phyloP scores from a whole-genome alignment of 1,140 invertebrate species.

The Drosophila navojoa region DNA sequence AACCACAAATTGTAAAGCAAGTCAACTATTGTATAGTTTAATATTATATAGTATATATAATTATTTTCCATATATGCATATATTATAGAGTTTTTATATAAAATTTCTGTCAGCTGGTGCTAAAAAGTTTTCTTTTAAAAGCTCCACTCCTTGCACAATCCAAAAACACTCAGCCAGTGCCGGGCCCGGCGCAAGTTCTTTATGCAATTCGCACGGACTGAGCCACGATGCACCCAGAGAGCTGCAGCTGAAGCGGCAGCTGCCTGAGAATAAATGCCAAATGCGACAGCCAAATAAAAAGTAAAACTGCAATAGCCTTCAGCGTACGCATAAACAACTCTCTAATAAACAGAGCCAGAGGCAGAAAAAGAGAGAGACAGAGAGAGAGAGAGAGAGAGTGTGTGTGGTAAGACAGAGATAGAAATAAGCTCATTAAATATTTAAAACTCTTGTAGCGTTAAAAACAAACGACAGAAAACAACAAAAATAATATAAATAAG shows the following conservation, averaged over 20 bases:
- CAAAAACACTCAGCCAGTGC: conserved; percentile 6
- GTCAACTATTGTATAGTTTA: no score
- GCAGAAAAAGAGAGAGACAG: neutral
- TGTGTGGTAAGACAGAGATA: neutral
- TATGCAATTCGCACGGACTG: conserved; percentile 17
- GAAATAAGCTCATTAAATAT: conserved; percentile 56
- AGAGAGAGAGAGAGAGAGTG: neutral
- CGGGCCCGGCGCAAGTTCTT: conserved; percentile 13
- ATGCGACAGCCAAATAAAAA: conserved; percentile 32
- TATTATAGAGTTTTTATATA: neutral
- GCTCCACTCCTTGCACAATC: conserved; percentile 10
- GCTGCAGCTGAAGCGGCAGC: conserved; percentile 41
- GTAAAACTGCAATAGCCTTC: conserved; percentile 36
- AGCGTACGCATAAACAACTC: conserved; percentile 30
- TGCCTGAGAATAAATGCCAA: conserved; percentile 37
- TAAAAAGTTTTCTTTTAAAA: conserved; percentile 23
- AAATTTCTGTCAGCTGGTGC: conserved; percentile 4
- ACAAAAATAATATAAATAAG: conserved; percentile 25
- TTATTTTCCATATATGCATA: no score
- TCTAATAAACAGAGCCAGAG: conserved; percentile 15
- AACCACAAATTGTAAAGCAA: no score
- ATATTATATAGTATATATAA: no score
- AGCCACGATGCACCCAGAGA: conserved; percentile 12
- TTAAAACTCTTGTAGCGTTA: conserved; percentile 55
- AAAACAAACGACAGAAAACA: conserved; percentile 33